phyloP scores from a whole-genome alignment of 2,113 vertebrate genomes.

The Myrmecobius fasciatus region DNA sequence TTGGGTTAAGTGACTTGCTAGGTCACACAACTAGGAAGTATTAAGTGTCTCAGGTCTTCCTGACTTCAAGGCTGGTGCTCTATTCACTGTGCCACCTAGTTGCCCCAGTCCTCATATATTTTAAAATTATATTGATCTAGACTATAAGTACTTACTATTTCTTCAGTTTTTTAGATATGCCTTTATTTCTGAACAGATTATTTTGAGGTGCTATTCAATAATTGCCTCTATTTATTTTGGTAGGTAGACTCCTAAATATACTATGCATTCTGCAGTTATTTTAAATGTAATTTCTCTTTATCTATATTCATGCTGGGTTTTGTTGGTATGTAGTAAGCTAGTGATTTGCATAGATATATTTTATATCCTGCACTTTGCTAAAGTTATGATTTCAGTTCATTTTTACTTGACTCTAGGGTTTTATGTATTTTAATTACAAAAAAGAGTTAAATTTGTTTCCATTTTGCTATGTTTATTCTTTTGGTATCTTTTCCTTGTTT shows the following conservation, averaged over 20 bases:
- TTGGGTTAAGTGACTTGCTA: too few relatives aligned
- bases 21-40: too few relatives aligned
- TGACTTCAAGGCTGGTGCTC: too few relatives aligned
- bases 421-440: not conserved
- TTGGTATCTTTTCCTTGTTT: not conserved
- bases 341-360: not conserved
- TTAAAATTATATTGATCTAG: not conserved
- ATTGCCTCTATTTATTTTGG: not conserved
- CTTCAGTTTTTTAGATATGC: not conserved
- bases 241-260: not conserved
- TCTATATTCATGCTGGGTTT: not conserved
- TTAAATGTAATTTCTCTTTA: not conserved
- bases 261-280: not conserved
- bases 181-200: not conserved
- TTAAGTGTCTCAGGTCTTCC: too few relatives aligned
- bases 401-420: not conserved
- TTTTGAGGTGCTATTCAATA: not conserved
- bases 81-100: too few relatives aligned
- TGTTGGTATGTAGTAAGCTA: not conserved
- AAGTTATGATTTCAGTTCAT: not conserved
- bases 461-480: not conserved
- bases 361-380: not conserved
- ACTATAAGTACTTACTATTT: not conserved
- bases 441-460: not conserved
- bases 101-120: not conserved